A percentile compares a stretch with the other conserved stretches of the same genome.
phyloP scores from a whole-genome alignment of 53 echinoderm and acorn worm species.

The Patiria pectinifera region DNA sequence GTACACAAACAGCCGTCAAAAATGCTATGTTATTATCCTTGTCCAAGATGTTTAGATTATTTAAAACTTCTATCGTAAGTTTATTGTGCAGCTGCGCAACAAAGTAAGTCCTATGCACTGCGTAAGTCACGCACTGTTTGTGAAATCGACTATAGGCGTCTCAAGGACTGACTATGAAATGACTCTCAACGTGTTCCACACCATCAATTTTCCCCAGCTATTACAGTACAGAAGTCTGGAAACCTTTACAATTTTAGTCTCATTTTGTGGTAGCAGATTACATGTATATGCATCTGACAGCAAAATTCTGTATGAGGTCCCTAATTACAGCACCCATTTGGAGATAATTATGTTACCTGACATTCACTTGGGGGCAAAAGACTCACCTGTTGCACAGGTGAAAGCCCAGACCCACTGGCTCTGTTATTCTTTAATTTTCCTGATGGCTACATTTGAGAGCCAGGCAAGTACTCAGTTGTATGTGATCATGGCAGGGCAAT shows the following conservation, averaged over 20 bases:
- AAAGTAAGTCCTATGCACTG: no score
- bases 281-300: not conserved
- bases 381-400: conserved; percentile 57
- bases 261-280: not conserved
- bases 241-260: not conserved
- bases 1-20: no score
- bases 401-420: conserved; percentile 15
- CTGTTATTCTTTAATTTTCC: conserved; percentile 52
- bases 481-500: not conserved
- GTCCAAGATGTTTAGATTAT: no score
- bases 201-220: no score
- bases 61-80: no score
- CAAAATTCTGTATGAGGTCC: conserved; percentile 8
- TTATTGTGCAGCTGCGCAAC: no score
- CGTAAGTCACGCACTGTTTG: no score
- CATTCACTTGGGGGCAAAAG: not conserved
- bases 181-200: no score
- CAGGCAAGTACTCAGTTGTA: not conserved
- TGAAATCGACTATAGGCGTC: no score
- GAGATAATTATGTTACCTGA: conserved; percentile 20
- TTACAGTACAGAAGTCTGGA: not conserved
- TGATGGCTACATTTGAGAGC: not conserved
- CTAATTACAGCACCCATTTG: conserved; percentile 16
- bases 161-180: no score
- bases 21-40: no score